Evolutionary conservation across 2,797 vertebrate genomes (phyloP), one percentile per base, ranked within the genome.

Genomic region (Halcyon chelicuti): DNA sequence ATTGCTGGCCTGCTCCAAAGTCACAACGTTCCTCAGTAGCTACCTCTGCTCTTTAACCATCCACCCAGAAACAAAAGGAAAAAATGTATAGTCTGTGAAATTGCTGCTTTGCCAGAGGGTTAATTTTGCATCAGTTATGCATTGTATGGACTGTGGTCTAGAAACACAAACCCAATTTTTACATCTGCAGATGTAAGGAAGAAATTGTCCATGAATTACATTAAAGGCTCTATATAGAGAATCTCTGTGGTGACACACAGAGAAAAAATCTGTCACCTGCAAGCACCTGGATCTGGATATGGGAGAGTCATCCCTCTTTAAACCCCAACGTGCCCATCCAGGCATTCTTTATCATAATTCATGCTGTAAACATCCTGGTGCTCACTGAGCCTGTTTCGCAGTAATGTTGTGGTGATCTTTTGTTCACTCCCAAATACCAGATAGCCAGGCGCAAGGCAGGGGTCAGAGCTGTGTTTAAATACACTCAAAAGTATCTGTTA

Each of bases 1-100:
- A 60, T 61, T 78, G 31, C 47, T 96, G 89, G 57, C 62, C 51
- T 23, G 33, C 52, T 68, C 73, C 82, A 96, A 97, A 95, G 67
- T 94, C 94, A 91, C 28, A 72, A 49, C 17, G 42, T 58, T 71
- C 40, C 81, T 88, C 72, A 81, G 76, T 42, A 37, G 22, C n/a
- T 87, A 25, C 49, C 86, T 92, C 63, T 83, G 8, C 35, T 63
- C 51, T 74, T 87, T 29, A 68, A 66, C 65, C 5, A 61, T 5
- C 23, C 54, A 66, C 31, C 40, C 62, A 67, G 78, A 89, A 91
- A 84, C 25, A 49, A 83, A 49, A 14, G 52, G 40, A 95, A 82
- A 26, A 96, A 85, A 28, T 14, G 5, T 55, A 15, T 28, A 47
- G 70, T 26, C 62, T 71, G 16, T 31, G 12, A 52, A 90, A 86